A percentile compares a stretch with the other conserved stretches of the same genome.
Conservation (phyloP, 2,888 invertebrate species). For the Stegophylla sp. region DNA sequence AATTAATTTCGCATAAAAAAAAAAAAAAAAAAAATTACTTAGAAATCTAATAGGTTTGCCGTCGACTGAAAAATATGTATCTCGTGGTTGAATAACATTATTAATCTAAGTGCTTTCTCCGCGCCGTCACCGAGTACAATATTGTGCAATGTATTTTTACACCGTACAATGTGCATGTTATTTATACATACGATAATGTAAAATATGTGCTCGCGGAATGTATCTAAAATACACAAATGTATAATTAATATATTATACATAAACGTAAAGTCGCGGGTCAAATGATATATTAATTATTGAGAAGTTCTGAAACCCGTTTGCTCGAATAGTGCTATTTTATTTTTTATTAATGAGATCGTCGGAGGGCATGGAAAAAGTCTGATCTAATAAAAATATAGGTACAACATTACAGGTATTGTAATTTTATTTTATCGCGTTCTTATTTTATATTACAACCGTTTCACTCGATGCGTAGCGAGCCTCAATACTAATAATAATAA, state of each 20-base stretch:
- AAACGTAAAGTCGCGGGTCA: background rate
- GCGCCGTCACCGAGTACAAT: conserved; percentile 1
- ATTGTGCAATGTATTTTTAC: no score
- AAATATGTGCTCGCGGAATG: background rate
- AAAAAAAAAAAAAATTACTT: background rate
- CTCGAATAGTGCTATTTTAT: conserved; percentile 1
- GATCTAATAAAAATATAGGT: background rate
- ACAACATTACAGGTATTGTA: background rate
- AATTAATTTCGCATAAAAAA: conserved; percentile 35
- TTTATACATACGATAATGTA: background rate
- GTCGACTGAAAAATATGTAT: background rate
- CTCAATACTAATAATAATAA: background rate
- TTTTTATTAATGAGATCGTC: conserved; percentile 21
- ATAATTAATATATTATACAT: background rate
- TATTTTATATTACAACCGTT: background rate
- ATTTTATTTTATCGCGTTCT: conserved; percentile 6
- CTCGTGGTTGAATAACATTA: background rate
- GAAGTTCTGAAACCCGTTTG: conserved; percentile 6
- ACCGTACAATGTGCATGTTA: background rate
- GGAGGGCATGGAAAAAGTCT: background rate
- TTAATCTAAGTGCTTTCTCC: background rate
- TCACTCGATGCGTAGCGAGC: background rate
- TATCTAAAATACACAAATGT: background rate
- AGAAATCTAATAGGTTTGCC: conserved; percentile 15
- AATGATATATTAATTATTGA: background rate